phyloP scores from a whole-genome alignment of 2,113 vertebrate genomes.

The Labeo rohita region DNA sequence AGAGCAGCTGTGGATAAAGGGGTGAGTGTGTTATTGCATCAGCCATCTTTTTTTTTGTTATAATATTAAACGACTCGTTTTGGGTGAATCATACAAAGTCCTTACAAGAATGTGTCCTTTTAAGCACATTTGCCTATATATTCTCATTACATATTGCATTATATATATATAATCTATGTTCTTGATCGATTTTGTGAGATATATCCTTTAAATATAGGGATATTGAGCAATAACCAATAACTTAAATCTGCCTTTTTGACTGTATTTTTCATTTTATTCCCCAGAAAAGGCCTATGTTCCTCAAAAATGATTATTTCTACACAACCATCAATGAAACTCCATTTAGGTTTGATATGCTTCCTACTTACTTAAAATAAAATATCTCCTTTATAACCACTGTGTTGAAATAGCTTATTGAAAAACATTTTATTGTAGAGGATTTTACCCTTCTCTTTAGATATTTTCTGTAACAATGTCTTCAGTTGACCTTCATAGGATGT shows the following conservation, averaged over 20 bases:
- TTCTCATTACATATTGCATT: too few relatives aligned
- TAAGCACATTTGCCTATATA: too few relatives aligned
- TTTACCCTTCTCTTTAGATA: not conserved
- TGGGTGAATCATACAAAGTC: not conserved
- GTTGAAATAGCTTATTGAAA: not conserved
- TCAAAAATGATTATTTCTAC: conserved; percentile 93
- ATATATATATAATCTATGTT: not conserved
- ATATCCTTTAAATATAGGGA: not conserved
- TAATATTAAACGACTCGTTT: not conserved
- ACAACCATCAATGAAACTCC: conserved; percentile 90
- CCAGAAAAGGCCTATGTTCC: conserved; percentile 89
- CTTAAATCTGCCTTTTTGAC: not conserved
- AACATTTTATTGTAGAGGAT: not conserved
- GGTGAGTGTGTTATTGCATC: conserved; percentile 74
- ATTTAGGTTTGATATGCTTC: conserved; percentile 83
- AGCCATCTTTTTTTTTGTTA: not conserved
- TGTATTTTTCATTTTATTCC: conserved; percentile 13
- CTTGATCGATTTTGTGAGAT: not conserved
- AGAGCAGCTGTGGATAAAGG: conserved; percentile 88
- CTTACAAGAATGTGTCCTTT: not conserved
- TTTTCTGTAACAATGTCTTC: not conserved
- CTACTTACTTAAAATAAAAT: not conserved
- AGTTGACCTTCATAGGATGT: not conserved
- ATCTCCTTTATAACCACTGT: not conserved
- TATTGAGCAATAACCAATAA: not conserved